phyloP scores from a whole-genome alignment of 64 coral and sea anemone genomes.

The Dendronephthya gigantea region DNA sequence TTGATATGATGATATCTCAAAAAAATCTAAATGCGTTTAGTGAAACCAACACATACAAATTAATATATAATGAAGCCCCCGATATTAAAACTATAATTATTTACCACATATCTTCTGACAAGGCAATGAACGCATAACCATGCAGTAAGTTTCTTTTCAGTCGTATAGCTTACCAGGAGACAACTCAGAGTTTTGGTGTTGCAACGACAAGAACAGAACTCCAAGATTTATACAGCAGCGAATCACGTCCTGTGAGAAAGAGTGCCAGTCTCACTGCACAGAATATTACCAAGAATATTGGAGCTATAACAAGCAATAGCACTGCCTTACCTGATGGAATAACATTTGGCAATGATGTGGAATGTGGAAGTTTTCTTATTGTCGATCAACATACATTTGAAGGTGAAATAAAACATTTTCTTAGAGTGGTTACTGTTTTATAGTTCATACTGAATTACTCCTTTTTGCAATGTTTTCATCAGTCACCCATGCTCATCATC shows the following conservation, averaged over 20 bases:
- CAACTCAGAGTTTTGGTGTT: conserved; percentile 83
- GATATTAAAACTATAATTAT: no score
- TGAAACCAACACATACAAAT: no score
- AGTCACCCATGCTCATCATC: conserved; percentile 86
- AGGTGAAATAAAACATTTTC: conserved; percentile 39
- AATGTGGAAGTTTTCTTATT: conserved; percentile 66
- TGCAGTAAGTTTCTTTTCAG: conserved; percentile 1
- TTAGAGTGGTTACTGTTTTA: background rate
- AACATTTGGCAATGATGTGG: conserved; percentile 92
- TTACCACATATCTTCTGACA: no score
- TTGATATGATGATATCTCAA: no score
- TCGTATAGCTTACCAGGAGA: conserved; percentile 82
- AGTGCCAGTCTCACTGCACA: conserved; percentile 81
- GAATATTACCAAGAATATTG: conserved; percentile 53
- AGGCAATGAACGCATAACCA: background rate
- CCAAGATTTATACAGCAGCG: conserved; percentile 37
- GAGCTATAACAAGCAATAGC: conserved; percentile 23
- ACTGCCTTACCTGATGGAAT: conserved; percentile 51
- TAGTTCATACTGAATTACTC: background rate
- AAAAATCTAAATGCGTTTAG: no score
- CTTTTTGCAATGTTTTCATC: background rate
- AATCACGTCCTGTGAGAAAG: conserved; percentile 55
- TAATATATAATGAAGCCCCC: no score
- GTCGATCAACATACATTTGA: conserved; percentile 97
- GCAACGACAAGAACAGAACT: conserved; percentile 71